A percentile compares a stretch with the other conserved stretches of the same genome.
Conservation (phyloP, 2,888 invertebrate genomes). For the Asteroscopus sphinx region DNA sequence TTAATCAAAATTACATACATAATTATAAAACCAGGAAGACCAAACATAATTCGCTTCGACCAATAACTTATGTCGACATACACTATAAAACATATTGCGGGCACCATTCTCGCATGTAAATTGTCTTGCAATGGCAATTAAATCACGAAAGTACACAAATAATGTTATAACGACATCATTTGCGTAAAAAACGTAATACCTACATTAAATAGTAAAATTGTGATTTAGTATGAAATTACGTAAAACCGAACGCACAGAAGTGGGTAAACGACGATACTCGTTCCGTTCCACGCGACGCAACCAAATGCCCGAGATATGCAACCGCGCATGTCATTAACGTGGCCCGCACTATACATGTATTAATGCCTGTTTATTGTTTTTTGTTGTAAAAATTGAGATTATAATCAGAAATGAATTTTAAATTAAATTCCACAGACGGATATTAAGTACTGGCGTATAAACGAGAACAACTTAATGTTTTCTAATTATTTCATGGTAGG, state of each 20-base stretch:
- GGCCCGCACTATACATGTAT: slow-evolving; percentile 31
- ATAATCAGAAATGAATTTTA: slow-evolving; percentile 30
- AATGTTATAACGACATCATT: slow-evolving; percentile 37
- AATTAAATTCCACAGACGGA: slow-evolving; percentile 24
- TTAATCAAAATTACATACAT: slow-evolving; percentile 1
- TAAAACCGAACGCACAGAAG: slow-evolving; percentile 60
- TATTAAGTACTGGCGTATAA: slow-evolving; percentile 12
- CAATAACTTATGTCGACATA: slow-evolving; percentile 38
- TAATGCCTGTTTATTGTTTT: slow-evolving; percentile 21
- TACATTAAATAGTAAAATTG: slow-evolving; percentile 46
- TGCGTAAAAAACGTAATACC: slow-evolving; percentile 24
- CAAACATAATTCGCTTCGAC: slow-evolving; percentile 30
- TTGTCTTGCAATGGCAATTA: slow-evolving; percentile 38
- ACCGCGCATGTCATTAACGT: slow-evolving; percentile 58
- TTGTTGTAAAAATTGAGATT: slow-evolving; percentile 25
- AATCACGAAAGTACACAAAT: slow-evolving; percentile 20
- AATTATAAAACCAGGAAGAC: slow-evolving; percentile 32
- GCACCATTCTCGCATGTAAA: slow-evolving; percentile 28
- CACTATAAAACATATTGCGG: slow-evolving; percentile 31
- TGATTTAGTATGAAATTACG: slow-evolving; percentile 55
- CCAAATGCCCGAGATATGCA: slow-evolving; percentile 62
- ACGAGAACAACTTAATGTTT: slow-evolving; percentile 1
- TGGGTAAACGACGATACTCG: slow-evolving; percentile 52
- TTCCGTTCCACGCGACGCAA: slow-evolving; percentile 64
- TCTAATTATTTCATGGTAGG: not conserved